phyloP scores from a whole-genome alignment of 64 coral and sea anemone species.

The Pocillopora damicornis region DNA sequence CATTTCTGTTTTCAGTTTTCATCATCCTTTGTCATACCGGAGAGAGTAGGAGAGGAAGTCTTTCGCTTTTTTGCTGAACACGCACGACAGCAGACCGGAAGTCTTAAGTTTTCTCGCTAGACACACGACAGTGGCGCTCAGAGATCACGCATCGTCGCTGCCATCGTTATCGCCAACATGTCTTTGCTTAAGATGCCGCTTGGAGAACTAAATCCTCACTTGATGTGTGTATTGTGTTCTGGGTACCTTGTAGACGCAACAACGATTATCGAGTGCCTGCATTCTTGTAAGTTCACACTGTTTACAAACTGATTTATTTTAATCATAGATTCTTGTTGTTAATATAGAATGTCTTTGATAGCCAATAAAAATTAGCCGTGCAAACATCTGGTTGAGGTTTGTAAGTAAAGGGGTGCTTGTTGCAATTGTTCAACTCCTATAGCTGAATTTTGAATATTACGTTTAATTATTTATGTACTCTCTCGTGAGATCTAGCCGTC shows the following conservation, averaged over 20 bases:
- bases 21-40: neutral
- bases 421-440: no score
- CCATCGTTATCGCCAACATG: neutral
- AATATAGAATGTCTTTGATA: neutral
- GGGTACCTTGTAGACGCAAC: slow-evolving; percentile 84
- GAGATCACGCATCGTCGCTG: neutral
- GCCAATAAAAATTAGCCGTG: neutral
- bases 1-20: neutral
- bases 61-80: neutral
- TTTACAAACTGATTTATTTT: neutral
- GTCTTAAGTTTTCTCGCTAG: neutral
- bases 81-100: neutral
- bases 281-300: slow-evolving; percentile 71
- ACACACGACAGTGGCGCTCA: neutral
- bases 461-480: no score
- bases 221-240: slow-evolving; percentile 77
- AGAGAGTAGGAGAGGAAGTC: neutral
- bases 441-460: no score
- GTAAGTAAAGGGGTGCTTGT: no score
- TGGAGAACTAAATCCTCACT: slow-evolving; percentile 68
- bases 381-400: no score
- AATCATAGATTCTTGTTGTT: neutral
- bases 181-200: slow-evolving; percentile 28
- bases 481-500: no score
- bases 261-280: slow-evolving; percentile 83